Conservation (phyloP, 1,140 invertebrate species). For the Saccostrea cuccullata region DNA sequence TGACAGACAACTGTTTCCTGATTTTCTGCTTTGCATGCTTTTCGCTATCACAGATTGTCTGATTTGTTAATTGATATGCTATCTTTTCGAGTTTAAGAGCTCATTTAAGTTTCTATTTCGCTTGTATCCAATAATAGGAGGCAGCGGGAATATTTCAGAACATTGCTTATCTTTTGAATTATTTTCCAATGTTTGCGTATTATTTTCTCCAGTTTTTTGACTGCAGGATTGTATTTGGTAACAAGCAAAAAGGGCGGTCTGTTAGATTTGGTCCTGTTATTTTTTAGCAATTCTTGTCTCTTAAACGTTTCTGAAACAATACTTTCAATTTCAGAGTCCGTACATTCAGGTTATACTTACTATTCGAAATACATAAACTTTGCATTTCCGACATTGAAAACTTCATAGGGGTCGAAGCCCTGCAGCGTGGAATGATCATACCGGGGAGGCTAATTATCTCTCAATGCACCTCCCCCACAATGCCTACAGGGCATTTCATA, state of each 20-base stretch:
- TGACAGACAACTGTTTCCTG: no score
- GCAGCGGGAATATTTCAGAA: background rate
- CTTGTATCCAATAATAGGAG: slow-evolving; percentile 1
- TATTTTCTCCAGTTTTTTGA: background rate
- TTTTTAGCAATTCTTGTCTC: background rate
- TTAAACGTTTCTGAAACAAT: background rate
- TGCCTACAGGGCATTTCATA: no score
- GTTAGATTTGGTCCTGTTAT: background rate
- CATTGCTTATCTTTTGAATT: background rate
- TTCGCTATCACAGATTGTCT: background rate
- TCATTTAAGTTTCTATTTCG: background rate
- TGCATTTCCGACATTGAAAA: background rate
- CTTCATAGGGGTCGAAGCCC: background rate
- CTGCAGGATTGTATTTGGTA: background rate
- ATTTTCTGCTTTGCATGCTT: background rate
- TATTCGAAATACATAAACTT: background rate
- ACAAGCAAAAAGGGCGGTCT: background rate
- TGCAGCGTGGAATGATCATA: background rate
- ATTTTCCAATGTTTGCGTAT: background rate
- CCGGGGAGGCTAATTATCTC: background rate
- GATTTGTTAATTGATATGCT: background rate
- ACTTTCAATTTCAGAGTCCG: background rate
- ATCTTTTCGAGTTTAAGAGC: background rate
- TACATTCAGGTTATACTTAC: background rate
- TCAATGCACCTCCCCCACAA: background rate